Evolutionary conservation across 2,797 vertebrate genomes (phyloP), one percentile per base, ranked within the genome.

Genomic region (Parotocinclus haroldoi): DNA sequence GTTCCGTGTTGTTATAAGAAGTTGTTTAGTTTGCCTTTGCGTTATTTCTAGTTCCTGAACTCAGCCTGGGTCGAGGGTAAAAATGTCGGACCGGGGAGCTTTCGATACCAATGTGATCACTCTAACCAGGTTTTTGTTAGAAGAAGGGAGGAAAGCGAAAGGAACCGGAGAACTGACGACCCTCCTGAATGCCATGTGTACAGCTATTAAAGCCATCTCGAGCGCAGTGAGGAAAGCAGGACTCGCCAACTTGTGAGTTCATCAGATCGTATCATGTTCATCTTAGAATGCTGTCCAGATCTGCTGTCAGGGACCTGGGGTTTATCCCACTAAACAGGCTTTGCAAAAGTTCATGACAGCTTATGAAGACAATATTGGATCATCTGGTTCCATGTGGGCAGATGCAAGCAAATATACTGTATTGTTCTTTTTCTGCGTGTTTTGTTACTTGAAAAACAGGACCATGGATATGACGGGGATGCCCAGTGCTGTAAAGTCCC

Each of bases 91-190:
- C 66, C 85, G 77, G 3, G 84, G 85, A 6, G n/a, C 87, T 44
- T 94, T 98, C 85, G 94, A 98, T 76, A 98, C 96, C 64, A 85
- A 98, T 76, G 93, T 97, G 76, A 89, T 89, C 72, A 98, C 96
- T 78, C 72, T 98, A 86, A 98, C 95, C 81, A 90, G 93, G 60
- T 98, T 98, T 79, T 88, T 98, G 55, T 89, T 95, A 88, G 92
- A 98, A 80, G 88, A 97, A 74, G 94, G 95, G 58, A 84, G 92
- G 68, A 91, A 82, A 81, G 94, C 90, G 5, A 86, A 89, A 16
- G 91, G 93, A 66, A 98, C 92, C 0, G 96, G 96, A 1, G 95
- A 97, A 86, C 78, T 98, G 79, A 98, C 94, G 4, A 94, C 92
- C 54, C 92, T 98, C 68, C 92, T 98, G 8, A 97, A 93, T 79